Conservation (phyloP, 2,797 vertebrate genomes). For the Crenuchus spilurus region DNA sequence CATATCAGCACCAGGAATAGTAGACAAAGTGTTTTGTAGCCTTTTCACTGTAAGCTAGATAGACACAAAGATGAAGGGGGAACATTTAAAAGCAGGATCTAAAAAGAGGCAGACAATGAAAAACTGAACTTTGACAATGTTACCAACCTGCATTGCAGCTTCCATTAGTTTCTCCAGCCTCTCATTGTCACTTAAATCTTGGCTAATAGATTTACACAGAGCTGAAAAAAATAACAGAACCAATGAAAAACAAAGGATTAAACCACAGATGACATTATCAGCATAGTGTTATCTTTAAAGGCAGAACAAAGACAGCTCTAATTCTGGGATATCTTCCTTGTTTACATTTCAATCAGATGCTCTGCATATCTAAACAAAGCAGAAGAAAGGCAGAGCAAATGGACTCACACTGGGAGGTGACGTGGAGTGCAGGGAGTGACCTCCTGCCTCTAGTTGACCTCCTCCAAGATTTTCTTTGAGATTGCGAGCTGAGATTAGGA, state of each 20-base stretch:
- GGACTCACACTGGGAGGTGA: constrained; percentile 68
- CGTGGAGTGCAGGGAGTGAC: constrained; percentile 71
- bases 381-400: background rate
- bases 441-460: constrained; percentile 73
- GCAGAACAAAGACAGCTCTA: background rate
- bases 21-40: constrained; percentile 64
- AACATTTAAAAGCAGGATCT: background rate
- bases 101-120: background rate
- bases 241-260: constrained; percentile 4
- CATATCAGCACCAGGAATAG: constrained; percentile 64
- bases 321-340: constrained; percentile 8
- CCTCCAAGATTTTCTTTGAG: constrained; percentile 77
- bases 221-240: constrained; percentile 58
- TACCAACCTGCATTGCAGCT: constrained; percentile 76
- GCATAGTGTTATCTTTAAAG: background rate
- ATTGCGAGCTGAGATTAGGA: constrained; percentile 50
- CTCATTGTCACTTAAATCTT: constrained; percentile 71
- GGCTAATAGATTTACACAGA: constrained; percentile 74
- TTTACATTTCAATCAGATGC: constrained; percentile 8
- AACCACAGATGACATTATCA: constrained; percentile 20
- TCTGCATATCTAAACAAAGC: background rate
- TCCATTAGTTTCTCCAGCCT: constrained; percentile 78
- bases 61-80: constrained; percentile 8
- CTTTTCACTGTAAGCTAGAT: constrained; percentile 72
- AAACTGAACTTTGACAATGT: background rate